Evolutionary conservation across 2,888 invertebrate species (phyloP).

Genomic region (Ligdia adustata): DNA sequence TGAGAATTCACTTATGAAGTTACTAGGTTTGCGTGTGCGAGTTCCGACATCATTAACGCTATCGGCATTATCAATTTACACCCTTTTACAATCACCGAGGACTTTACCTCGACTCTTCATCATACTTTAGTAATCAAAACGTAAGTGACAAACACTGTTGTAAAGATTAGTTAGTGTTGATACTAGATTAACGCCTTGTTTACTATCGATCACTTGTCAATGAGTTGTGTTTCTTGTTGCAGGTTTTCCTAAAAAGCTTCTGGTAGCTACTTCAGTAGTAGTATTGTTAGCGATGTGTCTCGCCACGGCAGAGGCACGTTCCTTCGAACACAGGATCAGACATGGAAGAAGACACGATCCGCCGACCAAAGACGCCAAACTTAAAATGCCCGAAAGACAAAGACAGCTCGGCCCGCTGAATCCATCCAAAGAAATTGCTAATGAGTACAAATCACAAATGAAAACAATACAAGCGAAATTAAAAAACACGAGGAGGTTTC

Average conservation of each 20-base stretch:
- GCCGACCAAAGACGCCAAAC: constrained; percentile 53
- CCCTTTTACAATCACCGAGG: constrained; percentile 27
- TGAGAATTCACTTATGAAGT: constrained; percentile 4
- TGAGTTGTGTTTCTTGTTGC: constrained; percentile 57
- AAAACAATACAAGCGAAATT: constrained; percentile 67
- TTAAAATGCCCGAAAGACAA: constrained; percentile 46
- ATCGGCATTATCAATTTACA: constrained; percentile 20
- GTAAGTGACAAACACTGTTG: constrained; percentile 19
- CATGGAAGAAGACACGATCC: constrained; percentile 60
- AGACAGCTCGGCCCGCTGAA: constrained; percentile 42
- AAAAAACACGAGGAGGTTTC: constrained; percentile 64
- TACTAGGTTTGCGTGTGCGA: constrained; percentile 4
- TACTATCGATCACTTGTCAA: constrained; percentile 1
- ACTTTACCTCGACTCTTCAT: constrained; percentile 35
- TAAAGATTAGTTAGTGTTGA: constrained; percentile 27
- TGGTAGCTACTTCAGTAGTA: constrained; percentile 76
- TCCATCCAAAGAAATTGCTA: constrained; percentile 59
- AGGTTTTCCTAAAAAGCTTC: constrained; percentile 82
- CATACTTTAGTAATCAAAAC: constrained; percentile 25
- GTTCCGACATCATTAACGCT: constrained; percentile 6
- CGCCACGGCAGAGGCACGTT: constrained; percentile 64
- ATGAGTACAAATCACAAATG: constrained; percentile 61
- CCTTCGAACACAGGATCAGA: constrained; percentile 60
- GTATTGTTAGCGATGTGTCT: constrained; percentile 73
- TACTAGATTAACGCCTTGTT: constrained; percentile 5